Base-by-base conservation (phyloP, 1,140 invertebrate genomes). In the Hylaeus volcanicus region DNA sequence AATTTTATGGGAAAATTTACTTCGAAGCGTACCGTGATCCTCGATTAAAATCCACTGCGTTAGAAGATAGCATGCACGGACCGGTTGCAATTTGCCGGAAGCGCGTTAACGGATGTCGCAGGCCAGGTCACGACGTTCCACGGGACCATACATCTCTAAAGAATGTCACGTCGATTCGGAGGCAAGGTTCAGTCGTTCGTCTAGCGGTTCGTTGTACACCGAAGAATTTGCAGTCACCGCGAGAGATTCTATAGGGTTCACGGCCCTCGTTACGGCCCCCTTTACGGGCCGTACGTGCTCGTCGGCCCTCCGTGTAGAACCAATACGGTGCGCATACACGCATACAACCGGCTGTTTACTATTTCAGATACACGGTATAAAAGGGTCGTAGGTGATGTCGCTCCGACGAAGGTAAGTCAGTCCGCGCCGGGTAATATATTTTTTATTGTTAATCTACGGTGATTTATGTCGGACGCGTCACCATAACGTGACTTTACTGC, bases 381-480 rank as follows among this genome's bases (percentile, higher is more conserved):
- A 77, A 73, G 66, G 43, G 66, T 70, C 72, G 65, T 70, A 60
- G 79, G 45, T 74, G 76, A 39, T 66, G 69, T 69, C 58, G 55
- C 70, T 53, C 56, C 45, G 41, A 51, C 58, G 56, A 72, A 26
- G 71, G 60, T 74, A 60, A 86, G 65, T 83, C 81, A 65, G 63
- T 74, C 69, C 82, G 51, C 74, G 70, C 55, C 70, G 73, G 64
- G 77, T 84, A 86, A 81, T 87, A 87, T 81, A 87, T 87, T 87
- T 87, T 87, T 87, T 86, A 86, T 87, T 87, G 84, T 86, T 87
- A 87, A 87, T 87, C 77, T 81, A 86, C 77, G 81, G 78, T 87
- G 86, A 86, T 87, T 87, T 87, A 87, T 86, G 82, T 84, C 66
- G 81, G 71, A 76, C 84, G 66, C 78, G 48, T 77, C 76, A 61